phyloP scores from a whole-genome alignment of 2,888 invertebrate genomes.

The Drosophila hamatofila region DNA sequence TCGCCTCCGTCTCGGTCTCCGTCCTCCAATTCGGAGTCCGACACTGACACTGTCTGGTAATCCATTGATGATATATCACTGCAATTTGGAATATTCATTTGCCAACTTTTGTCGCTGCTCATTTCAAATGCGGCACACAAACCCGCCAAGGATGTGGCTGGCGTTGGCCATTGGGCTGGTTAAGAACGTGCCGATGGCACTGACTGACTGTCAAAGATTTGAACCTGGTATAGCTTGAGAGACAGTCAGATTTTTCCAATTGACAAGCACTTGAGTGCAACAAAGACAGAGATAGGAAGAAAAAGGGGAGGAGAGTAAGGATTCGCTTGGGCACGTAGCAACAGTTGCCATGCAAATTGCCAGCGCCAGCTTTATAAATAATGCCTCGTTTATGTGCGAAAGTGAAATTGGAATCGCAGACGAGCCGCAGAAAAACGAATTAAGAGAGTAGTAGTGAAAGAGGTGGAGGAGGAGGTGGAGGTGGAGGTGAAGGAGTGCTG shows the following conservation, averaged over 20 bases:
- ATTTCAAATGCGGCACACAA: conserved; percentile 71
- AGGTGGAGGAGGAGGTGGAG: neutral
- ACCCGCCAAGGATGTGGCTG: conserved; percentile 42
- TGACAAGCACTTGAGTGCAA: conserved; percentile 11
- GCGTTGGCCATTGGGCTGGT: conserved; percentile 18
- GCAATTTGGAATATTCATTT: conserved; percentile 75
- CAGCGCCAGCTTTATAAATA: conserved; percentile 59
- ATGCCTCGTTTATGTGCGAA: conserved; percentile 68
- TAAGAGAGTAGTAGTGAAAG: neutral
- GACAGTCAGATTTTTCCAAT: conserved; percentile 1
- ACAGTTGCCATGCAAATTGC: conserved; percentile 72
- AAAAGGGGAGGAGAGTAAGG: neutral
- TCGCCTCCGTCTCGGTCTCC: neutral
- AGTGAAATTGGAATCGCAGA: conserved; percentile 61
- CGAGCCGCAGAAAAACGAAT: conserved; percentile 5
- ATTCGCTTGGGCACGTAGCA: conserved; percentile 53
- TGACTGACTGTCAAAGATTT: conserved; percentile 18
- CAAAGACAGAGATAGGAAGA: conserved; percentile 4
- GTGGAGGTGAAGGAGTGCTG: neutral
- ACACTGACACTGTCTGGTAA: conserved; percentile 23
- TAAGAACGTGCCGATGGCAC: conserved; percentile 39
- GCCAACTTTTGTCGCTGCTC: conserved; percentile 59
- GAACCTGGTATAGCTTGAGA: conserved; percentile 3
- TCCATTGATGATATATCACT: conserved; percentile 76
- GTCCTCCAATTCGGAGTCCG: neutral